These are phyloP conservation scores for Thymelicus acteon DNA, from an alignment of 2,888 invertebrate genomes.

Conservation along the genomic window DNA sequence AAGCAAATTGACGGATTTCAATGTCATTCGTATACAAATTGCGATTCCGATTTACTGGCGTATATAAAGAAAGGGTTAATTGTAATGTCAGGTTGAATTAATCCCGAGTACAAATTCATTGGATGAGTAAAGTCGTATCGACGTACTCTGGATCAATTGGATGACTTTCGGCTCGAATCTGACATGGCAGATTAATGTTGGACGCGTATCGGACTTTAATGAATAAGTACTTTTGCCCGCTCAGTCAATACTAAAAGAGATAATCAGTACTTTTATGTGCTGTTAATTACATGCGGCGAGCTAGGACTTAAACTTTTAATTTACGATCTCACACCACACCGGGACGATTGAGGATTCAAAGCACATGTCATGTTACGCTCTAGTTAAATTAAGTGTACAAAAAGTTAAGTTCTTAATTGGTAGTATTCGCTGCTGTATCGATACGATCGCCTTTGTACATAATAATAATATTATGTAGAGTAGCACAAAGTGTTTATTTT, in stretches of 20 bases:
- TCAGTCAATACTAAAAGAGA: constrained; percentile 31
- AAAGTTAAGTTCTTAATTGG: constrained; percentile 5
- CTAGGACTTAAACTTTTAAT: constrained; percentile 9
- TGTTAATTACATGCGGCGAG: constrained; percentile 10
- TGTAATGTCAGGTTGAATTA: constrained; percentile 47
- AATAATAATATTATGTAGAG: too few relatives aligned
- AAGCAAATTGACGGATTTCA: neutral
- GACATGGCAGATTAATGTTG: constrained; percentile 33
- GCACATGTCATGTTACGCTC: constrained; percentile 7
- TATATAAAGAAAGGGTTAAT: constrained; percentile 39
- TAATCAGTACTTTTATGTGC: constrained; percentile 25
- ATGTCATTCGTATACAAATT: constrained; percentile 1
- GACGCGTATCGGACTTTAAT: constrained; percentile 29
- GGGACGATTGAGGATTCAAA: constrained; percentile 3
- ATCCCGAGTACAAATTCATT: constrained; percentile 41
- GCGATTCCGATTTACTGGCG: constrained; percentile 1
- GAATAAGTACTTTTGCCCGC: constrained; percentile 33
- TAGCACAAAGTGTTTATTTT: too few relatives aligned
- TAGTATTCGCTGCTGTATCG: neutral
- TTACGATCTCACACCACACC: constrained; percentile 13
- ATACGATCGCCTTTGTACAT: too few relatives aligned
- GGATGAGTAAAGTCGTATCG: constrained; percentile 32
- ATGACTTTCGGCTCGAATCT: constrained; percentile 35
- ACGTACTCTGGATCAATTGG: constrained; percentile 29
- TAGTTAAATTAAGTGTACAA: constrained; percentile 7